Evolutionary conservation across 2,797 vertebrate genomes (phyloP).

Genomic region (Spea hammondii): DNA sequence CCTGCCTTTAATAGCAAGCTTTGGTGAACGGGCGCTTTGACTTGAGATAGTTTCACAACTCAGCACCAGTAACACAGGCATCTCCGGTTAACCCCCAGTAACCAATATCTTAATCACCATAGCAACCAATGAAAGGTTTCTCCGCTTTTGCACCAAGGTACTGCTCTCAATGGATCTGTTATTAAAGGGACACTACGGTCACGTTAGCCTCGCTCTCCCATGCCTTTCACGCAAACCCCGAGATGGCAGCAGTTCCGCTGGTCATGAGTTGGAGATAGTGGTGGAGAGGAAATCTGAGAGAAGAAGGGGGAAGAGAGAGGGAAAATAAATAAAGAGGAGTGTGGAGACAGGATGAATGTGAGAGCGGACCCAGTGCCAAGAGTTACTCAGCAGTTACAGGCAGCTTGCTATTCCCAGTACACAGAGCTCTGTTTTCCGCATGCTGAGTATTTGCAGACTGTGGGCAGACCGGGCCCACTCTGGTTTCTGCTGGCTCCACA

Average conservation of each 20-base stretch:
- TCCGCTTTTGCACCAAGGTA: too few relatives aligned
- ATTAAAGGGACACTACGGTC: too few relatives aligned
- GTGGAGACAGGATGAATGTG: too few relatives aligned
- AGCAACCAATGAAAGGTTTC: too few relatives aligned
- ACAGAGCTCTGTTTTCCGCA: background rate
- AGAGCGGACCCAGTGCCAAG: conserved; percentile 1
- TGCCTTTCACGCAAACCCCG: too few relatives aligned
- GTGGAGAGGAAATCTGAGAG: background rate
- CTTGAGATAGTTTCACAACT: background rate
- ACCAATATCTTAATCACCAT: too few relatives aligned
- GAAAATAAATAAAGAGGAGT: background rate
- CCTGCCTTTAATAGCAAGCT: background rate
- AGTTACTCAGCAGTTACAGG: conserved; percentile 15
- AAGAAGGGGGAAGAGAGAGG: background rate
- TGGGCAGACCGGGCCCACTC: background rate
- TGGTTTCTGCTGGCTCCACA: background rate
- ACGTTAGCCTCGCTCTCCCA: too few relatives aligned
- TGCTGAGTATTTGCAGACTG: background rate
- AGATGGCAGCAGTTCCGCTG: too few relatives aligned
- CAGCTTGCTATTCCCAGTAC: background rate
- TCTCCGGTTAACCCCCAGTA: too few relatives aligned
- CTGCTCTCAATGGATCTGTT: too few relatives aligned
- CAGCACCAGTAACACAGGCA: too few relatives aligned
- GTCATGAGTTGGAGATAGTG: background rate
- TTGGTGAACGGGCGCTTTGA: background rate